Base-by-base conservation (phyloP, 2,113 vertebrate species). In the Forbesichthys agassizii region DNA sequence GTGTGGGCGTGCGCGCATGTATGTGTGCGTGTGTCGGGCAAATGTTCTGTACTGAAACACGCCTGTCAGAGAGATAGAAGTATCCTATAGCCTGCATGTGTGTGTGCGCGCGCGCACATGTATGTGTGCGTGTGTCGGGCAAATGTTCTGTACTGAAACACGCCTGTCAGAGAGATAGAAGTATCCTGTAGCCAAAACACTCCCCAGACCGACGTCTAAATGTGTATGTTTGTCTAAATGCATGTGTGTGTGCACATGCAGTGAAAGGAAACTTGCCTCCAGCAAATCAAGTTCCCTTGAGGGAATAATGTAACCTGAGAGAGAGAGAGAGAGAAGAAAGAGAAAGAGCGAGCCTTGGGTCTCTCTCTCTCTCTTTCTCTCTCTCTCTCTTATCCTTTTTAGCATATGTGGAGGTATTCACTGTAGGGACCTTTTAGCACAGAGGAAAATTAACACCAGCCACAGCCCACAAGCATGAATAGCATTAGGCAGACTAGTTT, bases 271-370 rank as follows among this genome's bases (percentile, higher is more conserved):
- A 75, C 85, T 73, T 76, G 81, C 86, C 86, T 86, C 61, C 56
- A 87, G 86, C 83, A 89, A 86, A 88, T 87, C 84, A 73, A 82
- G 81, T 87, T 81, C 77, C 82, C 86, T 88, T 20, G 47, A 84
- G 86, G 83, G 87, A 87, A 68, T 63, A 74, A 12, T 74, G 71
- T 78, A 79, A 82, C 76, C 82, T 78, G 81, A 75, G 84, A 86
- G 73, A 82, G 84, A 77, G 54, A 83, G 78, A 56, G 49, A 71
- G n/a, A 64, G 1, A 49, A n/a, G 36, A 73, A 54, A 66, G 59
- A 63, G 74, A 71, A 47, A 75, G 68, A 85, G 76, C 69, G 33
- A 82, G 79, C 83, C 78, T 75, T 67, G 70, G 84, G 83, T 82
- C 71, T 71, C 53, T 58, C 68, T 78, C 69, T 53, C 61, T 57